These are phyloP conservation scores for Bemisia tabaci DNA, from an alignment of 1,140 invertebrate genomes.

Conservation along the genomic window DNA sequence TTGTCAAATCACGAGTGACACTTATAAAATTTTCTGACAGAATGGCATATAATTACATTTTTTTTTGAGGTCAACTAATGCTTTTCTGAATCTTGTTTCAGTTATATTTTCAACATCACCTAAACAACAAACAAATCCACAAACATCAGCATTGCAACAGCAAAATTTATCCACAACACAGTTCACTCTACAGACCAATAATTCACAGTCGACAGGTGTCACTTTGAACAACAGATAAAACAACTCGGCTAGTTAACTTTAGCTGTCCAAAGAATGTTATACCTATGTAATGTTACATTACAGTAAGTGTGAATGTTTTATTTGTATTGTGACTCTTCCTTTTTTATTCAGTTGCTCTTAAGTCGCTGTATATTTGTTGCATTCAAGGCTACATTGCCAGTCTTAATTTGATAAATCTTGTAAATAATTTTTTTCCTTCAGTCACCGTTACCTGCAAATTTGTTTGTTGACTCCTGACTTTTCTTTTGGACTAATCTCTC, in stretches of 20 bases:
- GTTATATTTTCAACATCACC: neutral
- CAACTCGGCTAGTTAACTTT: neutral
- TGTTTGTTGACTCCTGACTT: too few species aligned
- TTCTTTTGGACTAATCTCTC: too few species aligned
- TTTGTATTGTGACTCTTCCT: too few species aligned
- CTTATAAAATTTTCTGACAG: too few species aligned
- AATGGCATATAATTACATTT: too few species aligned
- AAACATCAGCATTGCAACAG: neutral
- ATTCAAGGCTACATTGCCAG: neutral
- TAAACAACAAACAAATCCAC: neutral
- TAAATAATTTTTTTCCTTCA: too few species aligned
- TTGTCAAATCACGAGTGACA: too few species aligned
- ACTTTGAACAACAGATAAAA: neutral
- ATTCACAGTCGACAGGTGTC: neutral
- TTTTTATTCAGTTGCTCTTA: neutral
- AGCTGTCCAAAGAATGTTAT: neutral
- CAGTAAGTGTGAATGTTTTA: neutral
- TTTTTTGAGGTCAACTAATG: too few species aligned
- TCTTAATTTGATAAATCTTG: neutral
- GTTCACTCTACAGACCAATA: neutral
- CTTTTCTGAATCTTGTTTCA: neutral
- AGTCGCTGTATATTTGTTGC: neutral
- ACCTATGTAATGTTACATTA: neutral
- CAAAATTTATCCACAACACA: neutral
- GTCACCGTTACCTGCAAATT: too few species aligned